Evolutionary conservation across 2,797 vertebrate genomes (phyloP).

Genomic region (Clamator glandarius): DNA sequence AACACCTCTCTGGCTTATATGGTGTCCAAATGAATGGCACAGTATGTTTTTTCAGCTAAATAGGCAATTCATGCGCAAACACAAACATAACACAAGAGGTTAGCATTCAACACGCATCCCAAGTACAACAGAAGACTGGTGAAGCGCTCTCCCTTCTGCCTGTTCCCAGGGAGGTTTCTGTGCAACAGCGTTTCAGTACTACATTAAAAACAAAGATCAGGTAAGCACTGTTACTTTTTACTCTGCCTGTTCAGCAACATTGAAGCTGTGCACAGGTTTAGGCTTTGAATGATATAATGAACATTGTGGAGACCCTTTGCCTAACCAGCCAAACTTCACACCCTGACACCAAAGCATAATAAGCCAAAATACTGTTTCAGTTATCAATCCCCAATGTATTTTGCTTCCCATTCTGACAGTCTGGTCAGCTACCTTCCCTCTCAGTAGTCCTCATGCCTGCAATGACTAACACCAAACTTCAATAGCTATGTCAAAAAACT

Average conservation of each 20-base stretch:
- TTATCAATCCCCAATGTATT: background rate
- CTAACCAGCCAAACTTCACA: background rate
- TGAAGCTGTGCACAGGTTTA: background rate
- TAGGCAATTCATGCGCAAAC: background rate
- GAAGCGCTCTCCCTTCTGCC: background rate
- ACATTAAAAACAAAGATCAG: background rate
- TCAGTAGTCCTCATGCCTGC: background rate
- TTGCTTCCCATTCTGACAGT: background rate
- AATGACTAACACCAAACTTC: background rate
- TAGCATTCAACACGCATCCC: accelerated
- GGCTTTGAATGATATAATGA: background rate
- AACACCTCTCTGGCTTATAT: background rate
- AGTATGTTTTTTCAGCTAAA: background rate
- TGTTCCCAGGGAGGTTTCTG: background rate
- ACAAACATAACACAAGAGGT: background rate
- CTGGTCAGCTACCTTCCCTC: background rate
- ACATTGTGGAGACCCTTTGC: background rate
- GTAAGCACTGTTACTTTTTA: background rate
- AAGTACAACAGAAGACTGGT: too few relatives aligned
- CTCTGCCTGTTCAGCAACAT: background rate
- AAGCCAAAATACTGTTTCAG: background rate
- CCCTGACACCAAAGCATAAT: background rate
- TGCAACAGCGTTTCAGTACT: background rate
- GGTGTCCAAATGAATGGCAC: background rate
- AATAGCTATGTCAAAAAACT: background rate